phyloP scores from a whole-genome alignment of 2,888 invertebrate genomes.

The Mesochorus sp. region DNA sequence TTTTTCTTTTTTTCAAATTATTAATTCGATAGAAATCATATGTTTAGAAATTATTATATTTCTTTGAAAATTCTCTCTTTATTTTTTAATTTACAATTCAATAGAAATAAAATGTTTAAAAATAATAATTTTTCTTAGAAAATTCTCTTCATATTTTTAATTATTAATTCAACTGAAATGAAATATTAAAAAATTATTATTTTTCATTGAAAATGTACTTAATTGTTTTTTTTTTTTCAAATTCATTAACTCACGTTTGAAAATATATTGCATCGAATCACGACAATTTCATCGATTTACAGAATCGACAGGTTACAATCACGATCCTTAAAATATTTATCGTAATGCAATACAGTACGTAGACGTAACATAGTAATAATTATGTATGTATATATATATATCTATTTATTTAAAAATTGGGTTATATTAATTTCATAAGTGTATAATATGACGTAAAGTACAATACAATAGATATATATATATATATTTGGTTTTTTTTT shows the following conservation, averaged over 20 bases:
- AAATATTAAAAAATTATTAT: too few species aligned
- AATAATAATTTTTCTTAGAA: too few species aligned
- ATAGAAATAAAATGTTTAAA: too few species aligned
- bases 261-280: background rate
- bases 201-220: background rate
- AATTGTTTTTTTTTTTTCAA: background rate
- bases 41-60: too few species aligned
- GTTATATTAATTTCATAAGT: constrained; percentile 40
- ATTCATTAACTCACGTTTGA: background rate
- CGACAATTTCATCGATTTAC: constrained; percentile 1
- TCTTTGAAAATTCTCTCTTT: too few species aligned
- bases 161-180: too few species aligned
- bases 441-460: constrained; percentile 39
- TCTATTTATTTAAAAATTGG: constrained; percentile 34
- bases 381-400: too few species aligned
- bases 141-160: too few species aligned
- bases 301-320: constrained; percentile 1
- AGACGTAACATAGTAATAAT: background rate
- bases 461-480: constrained; percentile 29
- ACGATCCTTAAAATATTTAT: constrained; percentile 26
- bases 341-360: constrained; percentile 18
- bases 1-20: background rate
- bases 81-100: too few species aligned
- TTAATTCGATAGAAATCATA: too few species aligned
- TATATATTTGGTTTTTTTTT: constrained; percentile 25